Evolutionary conservation across 1,140 invertebrate species (phyloP).

Genomic region (Drosophila kepulauana): DNA sequence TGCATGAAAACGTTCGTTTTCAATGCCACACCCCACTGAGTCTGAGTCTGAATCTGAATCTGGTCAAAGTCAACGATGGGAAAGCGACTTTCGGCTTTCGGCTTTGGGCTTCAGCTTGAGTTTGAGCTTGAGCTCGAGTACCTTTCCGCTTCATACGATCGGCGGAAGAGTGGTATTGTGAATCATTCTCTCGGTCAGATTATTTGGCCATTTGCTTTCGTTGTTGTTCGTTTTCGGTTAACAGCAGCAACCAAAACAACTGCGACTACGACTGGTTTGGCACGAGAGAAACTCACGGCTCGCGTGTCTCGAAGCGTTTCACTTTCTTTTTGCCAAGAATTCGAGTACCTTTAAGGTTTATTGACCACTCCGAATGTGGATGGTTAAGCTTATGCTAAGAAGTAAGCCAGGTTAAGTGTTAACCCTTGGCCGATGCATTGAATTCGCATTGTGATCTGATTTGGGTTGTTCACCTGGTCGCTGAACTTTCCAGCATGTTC

Average conservation of each 20-base stretch:
- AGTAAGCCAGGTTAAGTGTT: constrained; percentile 43
- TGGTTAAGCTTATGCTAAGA: constrained; percentile 10
- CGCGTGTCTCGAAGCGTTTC: constrained; percentile 52
- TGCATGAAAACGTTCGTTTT: constrained; percentile 46
- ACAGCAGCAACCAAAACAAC: constrained; percentile 22
- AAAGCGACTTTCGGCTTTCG: constrained; percentile 51
- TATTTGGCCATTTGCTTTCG: constrained; percentile 15
- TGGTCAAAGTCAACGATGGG: constrained; percentile 62
- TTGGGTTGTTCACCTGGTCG: neutral
- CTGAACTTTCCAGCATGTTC: constrained; percentile 66
- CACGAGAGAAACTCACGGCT: constrained; percentile 64
- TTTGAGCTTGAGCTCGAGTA: neutral
- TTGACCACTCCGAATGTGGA: constrained; percentile 50
- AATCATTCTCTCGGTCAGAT: constrained; percentile 46
- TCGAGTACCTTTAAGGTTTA: constrained; percentile 58
- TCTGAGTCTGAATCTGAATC: constrained; percentile 28
- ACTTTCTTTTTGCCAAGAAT: constrained; percentile 80
- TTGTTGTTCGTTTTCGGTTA: constrained; percentile 31
- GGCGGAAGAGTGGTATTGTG: constrained; percentile 18
- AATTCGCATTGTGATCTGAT: neutral
- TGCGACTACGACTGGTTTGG: constrained; percentile 67
- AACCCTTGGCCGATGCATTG: neutral
- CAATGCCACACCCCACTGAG: constrained; percentile 54
- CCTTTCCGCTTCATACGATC: constrained; percentile 10
- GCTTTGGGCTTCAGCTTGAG: neutral